Base-by-base conservation (phyloP, 2,113 vertebrate species). In the Oxyruncus cristatus region DNA sequence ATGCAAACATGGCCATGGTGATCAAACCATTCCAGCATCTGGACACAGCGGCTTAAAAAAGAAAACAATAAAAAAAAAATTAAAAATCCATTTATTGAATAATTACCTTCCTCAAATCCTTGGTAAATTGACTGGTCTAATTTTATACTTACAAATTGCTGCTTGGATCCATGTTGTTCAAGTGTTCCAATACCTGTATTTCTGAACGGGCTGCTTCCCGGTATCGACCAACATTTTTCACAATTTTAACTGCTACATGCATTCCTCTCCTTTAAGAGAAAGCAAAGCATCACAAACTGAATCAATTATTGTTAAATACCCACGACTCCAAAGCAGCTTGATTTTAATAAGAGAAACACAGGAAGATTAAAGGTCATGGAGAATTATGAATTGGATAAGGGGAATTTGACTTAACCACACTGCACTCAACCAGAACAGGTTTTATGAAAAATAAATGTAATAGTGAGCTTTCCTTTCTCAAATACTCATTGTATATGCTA, bases 221-320 rank as follows among this genome's bases (percentile, higher is more conserved):
- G 97, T 99, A 99, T 96, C 99, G 99, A 96, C 98, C 98, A 97
- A 99, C 98, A 97, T 99, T 99, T 99, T 99, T 99, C 97, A 99
- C 99, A 72, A 99, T 99, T 99, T 99, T 99, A 98, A 99, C 98
- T 94, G 99, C 99, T 73, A 99, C 97, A 77, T 98, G 98, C 94
- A 98, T 97, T 96, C 98, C 98, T 92, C 98, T 97, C 98, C 98
- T 96, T 95, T 58, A 93, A 97, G 97, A 98, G 18, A 93, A 97
- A 96, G 46, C 6, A 85, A 95, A 89, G 80, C 61, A 92, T 12
- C 55, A 42, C 67, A 72, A 82, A 63, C 22, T 27, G 12, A 20
- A 73, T 46, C 47, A 18, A 46, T 73, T 84, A 12, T 12, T 58
- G 8, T 24, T 68, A 87, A 95, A 75, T 4, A 92, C 30, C 20